phyloP scores from a whole-genome alignment of 2,797 vertebrate species.

The Setipinna tenuifilis region DNA sequence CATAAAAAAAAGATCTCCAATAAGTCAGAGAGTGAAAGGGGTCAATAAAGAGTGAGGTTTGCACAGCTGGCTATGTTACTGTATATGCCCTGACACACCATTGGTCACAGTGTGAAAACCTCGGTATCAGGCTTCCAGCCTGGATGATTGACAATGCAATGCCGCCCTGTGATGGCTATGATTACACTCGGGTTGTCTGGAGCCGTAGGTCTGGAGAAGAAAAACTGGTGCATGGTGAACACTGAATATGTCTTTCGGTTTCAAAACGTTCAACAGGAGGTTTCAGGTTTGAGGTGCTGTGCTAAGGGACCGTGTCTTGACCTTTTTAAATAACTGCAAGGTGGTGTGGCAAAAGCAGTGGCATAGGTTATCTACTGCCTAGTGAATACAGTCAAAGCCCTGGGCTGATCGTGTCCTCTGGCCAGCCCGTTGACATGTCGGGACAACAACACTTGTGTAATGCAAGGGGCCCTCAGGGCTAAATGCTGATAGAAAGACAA shows the following conservation, averaged over 20 bases:
- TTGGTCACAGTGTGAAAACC: background rate
- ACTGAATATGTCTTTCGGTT: slow-evolving; percentile 73
- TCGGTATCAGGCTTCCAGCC: background rate
- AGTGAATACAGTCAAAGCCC: slow-evolving; percentile 69
- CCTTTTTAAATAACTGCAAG: slow-evolving; percentile 77
- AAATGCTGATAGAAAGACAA: slow-evolving; percentile 20
- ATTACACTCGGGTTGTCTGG: slow-evolving; percentile 6
- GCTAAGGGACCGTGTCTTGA: slow-evolving; percentile 65
- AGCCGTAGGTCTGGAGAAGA: slow-evolving; percentile 52
- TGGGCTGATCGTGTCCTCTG: slow-evolving; percentile 59
- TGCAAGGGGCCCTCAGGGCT: slow-evolving; percentile 32
- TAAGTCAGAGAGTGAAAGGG: background rate
- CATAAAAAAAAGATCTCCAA: background rate
- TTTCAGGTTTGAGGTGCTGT: slow-evolving; percentile 64
- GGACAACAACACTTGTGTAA: slow-evolving; percentile 49
- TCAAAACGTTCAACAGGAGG: slow-evolving; percentile 72
- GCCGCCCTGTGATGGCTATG: background rate
- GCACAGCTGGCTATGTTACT: background rate
- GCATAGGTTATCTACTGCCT: slow-evolving; percentile 70
- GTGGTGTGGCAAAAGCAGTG: slow-evolving; percentile 61
- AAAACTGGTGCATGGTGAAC: slow-evolving; percentile 70
- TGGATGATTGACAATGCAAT: background rate
- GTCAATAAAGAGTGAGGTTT: background rate
- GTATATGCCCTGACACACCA: background rate
- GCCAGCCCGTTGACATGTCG: slow-evolving; percentile 51